These are phyloP conservation scores for Proteles cristata DNA, from an alignment of 2,113 vertebrate genomes.

Conservation along the genomic window DNA sequence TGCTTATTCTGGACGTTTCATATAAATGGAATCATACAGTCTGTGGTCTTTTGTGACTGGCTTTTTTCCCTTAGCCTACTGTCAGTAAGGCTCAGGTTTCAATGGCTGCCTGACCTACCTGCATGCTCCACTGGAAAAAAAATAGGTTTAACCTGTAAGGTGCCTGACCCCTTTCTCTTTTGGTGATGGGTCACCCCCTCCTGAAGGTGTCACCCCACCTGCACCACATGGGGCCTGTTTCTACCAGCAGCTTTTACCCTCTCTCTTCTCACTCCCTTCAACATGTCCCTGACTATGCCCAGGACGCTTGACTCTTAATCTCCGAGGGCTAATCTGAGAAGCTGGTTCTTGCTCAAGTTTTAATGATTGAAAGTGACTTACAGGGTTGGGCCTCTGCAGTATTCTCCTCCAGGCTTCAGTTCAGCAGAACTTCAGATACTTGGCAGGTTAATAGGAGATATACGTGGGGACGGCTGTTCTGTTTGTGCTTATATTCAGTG, in stretches of 20 bases:
- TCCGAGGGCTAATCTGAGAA: not conserved
- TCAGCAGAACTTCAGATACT: not conserved
- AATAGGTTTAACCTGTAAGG: not conserved
- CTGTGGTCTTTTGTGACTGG: not conserved
- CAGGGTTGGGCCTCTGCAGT: not conserved
- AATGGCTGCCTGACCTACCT: not conserved
- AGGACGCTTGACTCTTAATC: not conserved
- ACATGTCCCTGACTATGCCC: not conserved
- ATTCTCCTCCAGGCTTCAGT: not conserved
- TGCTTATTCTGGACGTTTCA: not conserved
- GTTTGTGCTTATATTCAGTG: not conserved
- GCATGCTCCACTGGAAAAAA: not conserved
- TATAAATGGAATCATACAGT: not conserved
- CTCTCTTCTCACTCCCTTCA: not conserved
- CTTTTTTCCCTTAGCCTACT: not conserved
- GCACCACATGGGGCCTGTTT: not conserved
- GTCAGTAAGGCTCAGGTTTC: not conserved
- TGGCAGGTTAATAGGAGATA: not conserved
- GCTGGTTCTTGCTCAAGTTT: not conserved
- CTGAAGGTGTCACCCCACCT: not conserved
- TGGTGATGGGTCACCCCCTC: not conserved
- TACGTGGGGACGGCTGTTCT: not conserved
- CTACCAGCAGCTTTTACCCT: not conserved
- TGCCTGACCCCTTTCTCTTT: not conserved
- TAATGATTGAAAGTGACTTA: not conserved